phyloP scores from a whole-genome alignment of 2,797 vertebrate species.

The Pangasius macronema region DNA sequence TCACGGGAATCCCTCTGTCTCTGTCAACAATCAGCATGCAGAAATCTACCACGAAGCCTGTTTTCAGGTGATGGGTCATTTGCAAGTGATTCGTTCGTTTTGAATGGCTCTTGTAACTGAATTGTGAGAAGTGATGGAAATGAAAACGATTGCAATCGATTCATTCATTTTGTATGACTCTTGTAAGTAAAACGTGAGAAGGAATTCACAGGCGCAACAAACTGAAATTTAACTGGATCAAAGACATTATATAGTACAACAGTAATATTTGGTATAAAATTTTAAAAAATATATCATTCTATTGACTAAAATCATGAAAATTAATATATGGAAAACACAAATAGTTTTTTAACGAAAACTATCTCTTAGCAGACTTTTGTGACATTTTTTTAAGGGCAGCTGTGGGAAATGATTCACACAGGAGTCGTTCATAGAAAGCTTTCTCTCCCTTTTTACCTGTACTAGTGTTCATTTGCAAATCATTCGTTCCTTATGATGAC shows the following conservation, averaged over 20 bases:
- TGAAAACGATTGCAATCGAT: neutral
- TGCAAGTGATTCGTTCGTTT: neutral
- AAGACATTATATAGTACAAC: neutral
- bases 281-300: neutral
- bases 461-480: too few relatives aligned
- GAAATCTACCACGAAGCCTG: neutral
- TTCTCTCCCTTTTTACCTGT: neutral
- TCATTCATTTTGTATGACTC: neutral
- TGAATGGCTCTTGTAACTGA: neutral
- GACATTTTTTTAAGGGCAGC: neutral
- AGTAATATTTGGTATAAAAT: neutral
- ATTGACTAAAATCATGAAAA: neutral
- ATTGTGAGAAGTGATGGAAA: neutral
- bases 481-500: neutral
- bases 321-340: too few relatives aligned
- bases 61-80: neutral
- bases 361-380: neutral
- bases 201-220: neutral
- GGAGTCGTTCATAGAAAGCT: neutral
- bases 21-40: slow-evolving; percentile 6
- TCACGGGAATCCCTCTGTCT: slow-evolving; percentile 1
- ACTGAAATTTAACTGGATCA: neutral
- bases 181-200: neutral
- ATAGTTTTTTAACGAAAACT: neutral
- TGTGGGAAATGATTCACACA: slow-evolving; percentile 31